Percentiles rank a stretch among this genome's conserved stretches.
Conservation (phyloP, 2,888 invertebrate species). For the Stenichneumon culpator region DNA sequence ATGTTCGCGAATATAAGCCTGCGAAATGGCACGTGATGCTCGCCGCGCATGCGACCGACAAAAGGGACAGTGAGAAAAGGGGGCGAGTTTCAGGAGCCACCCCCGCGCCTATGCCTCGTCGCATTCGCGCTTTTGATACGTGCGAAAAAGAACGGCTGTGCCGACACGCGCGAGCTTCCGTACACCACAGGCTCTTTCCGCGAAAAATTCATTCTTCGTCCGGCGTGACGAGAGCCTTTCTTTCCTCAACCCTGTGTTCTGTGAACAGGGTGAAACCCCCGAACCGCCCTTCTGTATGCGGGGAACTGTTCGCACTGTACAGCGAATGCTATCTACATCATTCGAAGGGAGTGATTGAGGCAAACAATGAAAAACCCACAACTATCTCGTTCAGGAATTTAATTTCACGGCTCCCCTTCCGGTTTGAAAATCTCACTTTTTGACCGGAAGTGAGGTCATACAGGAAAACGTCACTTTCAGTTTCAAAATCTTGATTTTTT, state of each 20-base stretch:
- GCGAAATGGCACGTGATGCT: slow-evolving; percentile 80
- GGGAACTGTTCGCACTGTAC: neutral
- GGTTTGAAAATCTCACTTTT: too few relatives aligned
- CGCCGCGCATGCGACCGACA: slow-evolving; percentile 74
- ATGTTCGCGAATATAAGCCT: slow-evolving; percentile 74
- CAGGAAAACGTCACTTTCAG: too few relatives aligned
- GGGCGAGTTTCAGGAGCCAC: slow-evolving; percentile 57
- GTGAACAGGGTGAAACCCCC: neutral
- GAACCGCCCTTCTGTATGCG: slow-evolving; percentile 4
- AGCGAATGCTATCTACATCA: neutral
- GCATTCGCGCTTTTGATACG: slow-evolving; percentile 65
- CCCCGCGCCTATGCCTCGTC: slow-evolving; percentile 49
- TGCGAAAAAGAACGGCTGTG: slow-evolving; percentile 72
- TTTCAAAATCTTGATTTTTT: too few relatives aligned
- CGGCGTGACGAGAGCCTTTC: slow-evolving; percentile 54
- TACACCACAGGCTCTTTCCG: slow-evolving; percentile 42
- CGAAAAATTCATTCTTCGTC: slow-evolving; percentile 58
- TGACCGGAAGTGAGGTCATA: too few relatives aligned
- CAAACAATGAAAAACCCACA: neutral
- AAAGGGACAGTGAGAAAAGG: slow-evolving; percentile 66
- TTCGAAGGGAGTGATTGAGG: neutral
- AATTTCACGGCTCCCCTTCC: neutral
- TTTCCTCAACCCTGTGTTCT: slow-evolving; percentile 21
- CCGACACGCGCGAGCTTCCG: slow-evolving; percentile 23
- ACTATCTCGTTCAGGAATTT: neutral